phyloP scores from a whole-genome alignment of 2,888 invertebrate species.

The Acrobasis repandana region DNA sequence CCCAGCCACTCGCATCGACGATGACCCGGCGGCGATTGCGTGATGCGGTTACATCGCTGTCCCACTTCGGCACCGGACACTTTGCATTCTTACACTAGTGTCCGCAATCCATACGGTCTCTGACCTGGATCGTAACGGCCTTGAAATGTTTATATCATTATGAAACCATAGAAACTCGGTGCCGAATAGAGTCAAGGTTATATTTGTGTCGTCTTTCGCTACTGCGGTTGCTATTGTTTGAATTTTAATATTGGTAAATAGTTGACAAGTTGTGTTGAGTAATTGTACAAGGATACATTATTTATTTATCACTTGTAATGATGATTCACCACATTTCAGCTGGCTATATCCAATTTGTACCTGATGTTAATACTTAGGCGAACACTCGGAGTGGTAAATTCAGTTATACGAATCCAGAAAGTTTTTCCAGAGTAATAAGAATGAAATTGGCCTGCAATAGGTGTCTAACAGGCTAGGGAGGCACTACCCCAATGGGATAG shows the following conservation, averaged over 20 bases:
- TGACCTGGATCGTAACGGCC: constrained; percentile 58
- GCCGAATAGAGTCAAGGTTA: constrained; percentile 58
- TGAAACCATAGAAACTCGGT: constrained; percentile 55
- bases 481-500: too few relatives aligned
- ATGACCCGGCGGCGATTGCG: constrained; percentile 49
- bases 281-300: not conserved
- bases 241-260: not conserved
- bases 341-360: too few relatives aligned
- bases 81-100: constrained; percentile 28
- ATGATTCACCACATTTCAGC: too few relatives aligned
- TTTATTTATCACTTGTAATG: too few relatives aligned
- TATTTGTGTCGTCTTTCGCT: constrained; percentile 29
- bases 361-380: too few relatives aligned
- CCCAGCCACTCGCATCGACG: constrained; percentile 26
- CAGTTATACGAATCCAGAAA: too few relatives aligned
- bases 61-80: constrained; percentile 47
- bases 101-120: constrained; percentile 34
- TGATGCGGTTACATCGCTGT: constrained; percentile 57
- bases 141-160: constrained; percentile 58
- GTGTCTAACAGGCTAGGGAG: too few relatives aligned
- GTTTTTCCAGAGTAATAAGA: too few relatives aligned
- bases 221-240: not conserved
- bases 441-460: too few relatives aligned
- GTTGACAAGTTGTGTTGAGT: not conserved
- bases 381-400: too few relatives aligned